A percentile compares a stretch with the other conserved stretches of the same genome.
These are phyloP conservation scores for Myotis lucifugus DNA, from an alignment of 2,113 vertebrate genomes.

Conservation along the genomic window DNA sequence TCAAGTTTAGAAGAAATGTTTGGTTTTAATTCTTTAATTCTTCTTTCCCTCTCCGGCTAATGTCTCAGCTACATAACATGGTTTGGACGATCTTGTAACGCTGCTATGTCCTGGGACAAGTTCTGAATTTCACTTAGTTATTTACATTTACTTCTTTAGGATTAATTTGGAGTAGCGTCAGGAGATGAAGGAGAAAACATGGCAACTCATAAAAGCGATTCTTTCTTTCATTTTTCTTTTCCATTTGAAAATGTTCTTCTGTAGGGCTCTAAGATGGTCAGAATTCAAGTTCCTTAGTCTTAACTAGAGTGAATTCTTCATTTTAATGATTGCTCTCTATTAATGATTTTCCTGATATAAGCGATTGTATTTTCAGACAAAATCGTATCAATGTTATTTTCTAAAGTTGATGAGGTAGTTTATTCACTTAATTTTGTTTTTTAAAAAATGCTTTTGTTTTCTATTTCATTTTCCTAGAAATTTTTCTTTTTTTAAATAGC, in stretches of 20 bases:
- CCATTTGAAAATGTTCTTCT: background rate
- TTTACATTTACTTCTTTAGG: slow-evolving; percentile 34
- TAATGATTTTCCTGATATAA: slow-evolving; percentile 4
- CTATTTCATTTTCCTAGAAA: background rate
- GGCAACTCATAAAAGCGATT: background rate
- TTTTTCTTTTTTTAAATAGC: background rate
- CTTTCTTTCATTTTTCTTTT: background rate
- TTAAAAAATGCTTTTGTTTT: slow-evolving; percentile 15
- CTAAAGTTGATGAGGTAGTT: slow-evolving; percentile 7
- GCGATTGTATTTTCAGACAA: slow-evolving; percentile 29
- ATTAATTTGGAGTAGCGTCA: background rate
- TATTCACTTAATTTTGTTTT: slow-evolving; percentile 46
- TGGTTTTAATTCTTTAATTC: slow-evolving; percentile 14
- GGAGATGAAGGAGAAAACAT: slow-evolving; percentile 15
- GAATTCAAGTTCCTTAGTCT: slow-evolving; percentile 14
- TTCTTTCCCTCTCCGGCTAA: background rate
- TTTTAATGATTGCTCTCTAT: slow-evolving; percentile 9
- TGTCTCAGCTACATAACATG: background rate
- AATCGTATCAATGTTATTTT: slow-evolving; percentile 29
- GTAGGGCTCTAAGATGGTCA: background rate
- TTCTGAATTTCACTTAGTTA: background rate
- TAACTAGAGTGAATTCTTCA: background rate
- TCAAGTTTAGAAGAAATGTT: background rate
- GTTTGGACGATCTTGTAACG: background rate
- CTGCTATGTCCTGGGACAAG: background rate